phyloP scores from a whole-genome alignment of 2,113 vertebrate genomes.

The Prietella phreatophila region DNA sequence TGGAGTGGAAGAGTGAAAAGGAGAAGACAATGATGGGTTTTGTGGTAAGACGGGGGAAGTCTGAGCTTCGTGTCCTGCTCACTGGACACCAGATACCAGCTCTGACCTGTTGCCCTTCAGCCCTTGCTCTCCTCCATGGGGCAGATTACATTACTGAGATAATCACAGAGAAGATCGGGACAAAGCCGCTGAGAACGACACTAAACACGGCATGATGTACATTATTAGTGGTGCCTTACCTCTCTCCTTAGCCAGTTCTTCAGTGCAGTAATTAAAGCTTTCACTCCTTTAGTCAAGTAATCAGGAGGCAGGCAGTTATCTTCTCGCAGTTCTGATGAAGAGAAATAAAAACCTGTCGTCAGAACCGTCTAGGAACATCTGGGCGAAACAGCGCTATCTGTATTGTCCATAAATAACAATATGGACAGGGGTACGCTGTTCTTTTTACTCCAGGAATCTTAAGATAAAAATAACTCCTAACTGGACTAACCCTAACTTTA shows the following conservation, averaged over 20 bases:
- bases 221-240: constrained; percentile 65
- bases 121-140: neutral
- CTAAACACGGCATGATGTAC: neutral
- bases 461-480: too few relatives aligned
- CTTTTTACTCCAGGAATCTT: neutral
- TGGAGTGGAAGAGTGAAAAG: constrained; percentile 61
- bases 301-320: constrained; percentile 87
- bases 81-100: constrained; percentile 7
- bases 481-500: too few relatives aligned
- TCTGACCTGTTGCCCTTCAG: neutral
- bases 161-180: neutral
- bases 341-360: neutral
- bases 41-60: constrained; percentile 11
- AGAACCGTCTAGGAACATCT: neutral
- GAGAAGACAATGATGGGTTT: constrained; percentile 31
- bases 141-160: neutral
- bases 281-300: constrained; percentile 91
- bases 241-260: constrained; percentile 96
- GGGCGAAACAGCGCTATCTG: too few relatives aligned
- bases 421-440: too few relatives aligned
- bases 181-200: neutral
- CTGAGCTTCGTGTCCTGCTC: constrained; percentile 6
- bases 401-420: too few relatives aligned
- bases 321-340: constrained; percentile 84
- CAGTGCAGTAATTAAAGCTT: constrained; percentile 91